Evolutionary conservation across 1,140 invertebrate species (phyloP).

Genomic region (Calliphora vicina): DNA sequence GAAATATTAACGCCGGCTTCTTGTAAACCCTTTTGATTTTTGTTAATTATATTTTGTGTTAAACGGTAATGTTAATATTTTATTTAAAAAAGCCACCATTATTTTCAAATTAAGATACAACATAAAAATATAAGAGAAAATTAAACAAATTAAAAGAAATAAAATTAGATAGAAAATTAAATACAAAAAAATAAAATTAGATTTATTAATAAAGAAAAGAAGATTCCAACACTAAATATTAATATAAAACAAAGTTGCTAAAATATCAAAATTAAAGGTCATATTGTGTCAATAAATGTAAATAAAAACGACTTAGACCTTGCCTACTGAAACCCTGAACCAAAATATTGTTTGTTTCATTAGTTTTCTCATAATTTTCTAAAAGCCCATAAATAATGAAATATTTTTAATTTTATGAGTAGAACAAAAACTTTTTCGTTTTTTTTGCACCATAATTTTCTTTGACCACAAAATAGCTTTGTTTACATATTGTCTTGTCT

Average conservation of each 20-base stretch:
- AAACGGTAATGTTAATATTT: neutral
- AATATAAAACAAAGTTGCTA: neutral
- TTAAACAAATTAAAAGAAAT: neutral
- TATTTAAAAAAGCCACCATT: neutral
- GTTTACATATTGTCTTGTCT: neutral
- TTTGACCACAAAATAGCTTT: neutral
- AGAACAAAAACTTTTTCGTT: neutral
- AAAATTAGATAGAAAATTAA: neutral
- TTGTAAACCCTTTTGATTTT: slow-evolving; percentile 78
- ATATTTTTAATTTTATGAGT: neutral
- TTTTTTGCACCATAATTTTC: slow-evolving; percentile 37
- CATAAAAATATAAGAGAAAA: neutral
- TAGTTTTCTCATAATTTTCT: too few relatives aligned
- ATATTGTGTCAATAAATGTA: too few relatives aligned
- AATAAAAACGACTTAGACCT: neutral
- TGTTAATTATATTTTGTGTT: neutral
- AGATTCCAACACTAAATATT: neutral
- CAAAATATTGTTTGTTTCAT: too few relatives aligned
- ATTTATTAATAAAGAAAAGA: too few relatives aligned
- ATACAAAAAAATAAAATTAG: neutral
- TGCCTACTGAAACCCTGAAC: too few relatives aligned
- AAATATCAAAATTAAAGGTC: neutral
- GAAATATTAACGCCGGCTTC: slow-evolving; percentile 88
- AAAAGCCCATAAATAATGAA: too few relatives aligned
- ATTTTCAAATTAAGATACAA: neutral